A percentile compares a stretch with the other conserved stretches of the same genome.
Evolutionary conservation across 2,113 vertebrate genomes (phyloP).

Genomic region (Elephas maximus): DNA sequence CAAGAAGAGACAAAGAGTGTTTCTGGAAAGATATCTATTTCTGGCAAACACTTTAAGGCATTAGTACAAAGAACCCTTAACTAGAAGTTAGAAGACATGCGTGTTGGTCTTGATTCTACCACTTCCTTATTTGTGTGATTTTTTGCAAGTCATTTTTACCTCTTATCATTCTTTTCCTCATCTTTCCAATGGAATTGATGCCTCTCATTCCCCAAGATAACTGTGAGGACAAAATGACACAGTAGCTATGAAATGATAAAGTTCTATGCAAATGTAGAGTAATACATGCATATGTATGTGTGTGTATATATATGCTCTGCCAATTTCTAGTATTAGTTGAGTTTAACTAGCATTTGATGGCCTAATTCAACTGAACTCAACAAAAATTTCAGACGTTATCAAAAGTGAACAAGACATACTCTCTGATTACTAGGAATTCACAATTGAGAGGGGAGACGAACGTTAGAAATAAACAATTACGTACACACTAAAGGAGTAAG

Average conservation of each 20-base stretch:
- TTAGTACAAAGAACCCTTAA: not conserved
- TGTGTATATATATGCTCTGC: not conserved
- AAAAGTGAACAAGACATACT: slow-evolving; percentile 34
- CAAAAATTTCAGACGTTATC: slow-evolving; percentile 5
- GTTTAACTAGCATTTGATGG: slow-evolving; percentile 45
- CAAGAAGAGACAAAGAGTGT: not conserved
- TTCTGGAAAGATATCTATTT: slow-evolving; percentile 51
- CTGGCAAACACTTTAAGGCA: slow-evolving; percentile 30
- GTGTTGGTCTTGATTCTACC: not conserved
- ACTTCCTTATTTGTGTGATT: not conserved
- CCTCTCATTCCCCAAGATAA: slow-evolving; percentile 2
- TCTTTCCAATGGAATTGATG: not conserved
- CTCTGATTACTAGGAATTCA: slow-evolving; percentile 55
- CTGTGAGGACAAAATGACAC: not conserved
- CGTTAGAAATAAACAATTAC: slow-evolving; percentile 41
- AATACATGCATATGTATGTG: not conserved
- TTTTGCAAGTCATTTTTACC: not conserved
- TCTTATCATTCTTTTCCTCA: slow-evolving; percentile 22
- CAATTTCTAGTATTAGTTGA: slow-evolving; percentile 13
- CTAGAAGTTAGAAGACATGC: not conserved
- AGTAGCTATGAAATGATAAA: slow-evolving; percentile 29
- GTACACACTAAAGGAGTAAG: slow-evolving; percentile 10
- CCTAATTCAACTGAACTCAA: slow-evolving; percentile 54
- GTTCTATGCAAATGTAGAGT: not conserved
- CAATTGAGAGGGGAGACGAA: not conserved